A percentile compares a stretch with the other conserved stretches of the same genome.
Conservation (phyloP, 2,113 vertebrate species). For the Tragelaphus imberbis region DNA sequence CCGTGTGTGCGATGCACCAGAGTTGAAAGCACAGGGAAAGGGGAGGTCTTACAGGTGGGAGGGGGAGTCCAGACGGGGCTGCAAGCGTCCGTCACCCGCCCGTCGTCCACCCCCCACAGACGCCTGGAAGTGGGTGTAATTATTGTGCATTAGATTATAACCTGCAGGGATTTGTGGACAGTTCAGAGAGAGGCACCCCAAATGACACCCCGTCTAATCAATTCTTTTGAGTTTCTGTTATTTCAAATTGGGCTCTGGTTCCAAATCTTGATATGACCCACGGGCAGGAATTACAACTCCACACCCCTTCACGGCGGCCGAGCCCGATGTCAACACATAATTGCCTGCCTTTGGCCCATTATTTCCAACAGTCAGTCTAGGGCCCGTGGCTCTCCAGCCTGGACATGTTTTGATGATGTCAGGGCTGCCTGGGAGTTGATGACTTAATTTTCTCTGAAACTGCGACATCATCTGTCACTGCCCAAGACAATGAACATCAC, state of each 20-base stretch:
- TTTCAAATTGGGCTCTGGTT: constrained; percentile 13
- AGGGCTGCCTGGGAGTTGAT: constrained; percentile 1
- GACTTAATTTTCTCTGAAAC: constrained; percentile 22
- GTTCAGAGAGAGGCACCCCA: background rate
- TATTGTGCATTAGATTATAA: background rate
- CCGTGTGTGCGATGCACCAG: accelerated
- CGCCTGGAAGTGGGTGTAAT: background rate
- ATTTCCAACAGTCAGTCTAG: background rate
- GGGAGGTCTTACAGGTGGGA: accelerated
- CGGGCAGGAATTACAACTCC: background rate
- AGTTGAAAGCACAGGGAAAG: background rate
- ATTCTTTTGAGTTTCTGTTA: background rate
- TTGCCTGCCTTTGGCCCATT: background rate
- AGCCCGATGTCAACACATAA: background rate
- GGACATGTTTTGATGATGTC: background rate
- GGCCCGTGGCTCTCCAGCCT: background rate
- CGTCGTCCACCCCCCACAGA: accelerated
- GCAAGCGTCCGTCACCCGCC: background rate
- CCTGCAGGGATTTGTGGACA: background rate
- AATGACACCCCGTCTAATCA: background rate
- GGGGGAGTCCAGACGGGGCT: background rate
- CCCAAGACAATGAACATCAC: background rate
- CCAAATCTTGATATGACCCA: background rate
- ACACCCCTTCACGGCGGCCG: accelerated
- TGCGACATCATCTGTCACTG: background rate